Percentiles rank a stretch among this genome's conserved stretches.
Conservation (phyloP, 2,888 invertebrate genomes). For the Dione vanillae region DNA sequence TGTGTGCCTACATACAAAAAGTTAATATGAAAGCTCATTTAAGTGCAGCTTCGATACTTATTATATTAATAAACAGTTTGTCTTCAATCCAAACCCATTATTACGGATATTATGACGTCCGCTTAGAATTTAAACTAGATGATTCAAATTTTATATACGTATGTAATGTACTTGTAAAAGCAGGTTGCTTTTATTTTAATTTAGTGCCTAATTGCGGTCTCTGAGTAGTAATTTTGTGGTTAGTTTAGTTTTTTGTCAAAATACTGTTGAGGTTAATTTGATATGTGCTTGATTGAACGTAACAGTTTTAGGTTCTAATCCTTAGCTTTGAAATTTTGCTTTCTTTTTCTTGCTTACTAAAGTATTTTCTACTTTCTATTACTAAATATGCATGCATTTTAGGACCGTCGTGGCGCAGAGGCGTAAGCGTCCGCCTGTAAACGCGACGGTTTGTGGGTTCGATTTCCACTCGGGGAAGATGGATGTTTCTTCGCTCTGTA, state of each 20-base stretch:
- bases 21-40: conserved; percentile 42
- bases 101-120: conserved; percentile 47
- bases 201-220: background rate
- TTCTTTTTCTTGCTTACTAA: too few species aligned
- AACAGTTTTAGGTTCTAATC: too few species aligned
- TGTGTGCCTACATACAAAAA: conserved; percentile 38
- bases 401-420: too few species aligned
- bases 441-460: too few species aligned
- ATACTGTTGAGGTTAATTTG: background rate
- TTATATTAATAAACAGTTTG: conserved; percentile 49
- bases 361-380: too few species aligned
- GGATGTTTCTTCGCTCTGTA: too few species aligned
- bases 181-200: background rate
- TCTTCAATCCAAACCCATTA: conserved; percentile 33
- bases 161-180: background rate
- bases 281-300: background rate
- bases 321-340: too few species aligned
- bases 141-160: conserved; percentile 6
- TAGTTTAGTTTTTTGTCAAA: background rate
- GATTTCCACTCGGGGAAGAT: too few species aligned
- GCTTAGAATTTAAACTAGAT: conserved; percentile 22
- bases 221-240: background rate
- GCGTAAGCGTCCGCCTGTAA: too few species aligned
- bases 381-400: too few species aligned
- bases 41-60: conserved; percentile 51